A percentile compares a stretch with the other conserved stretches of the same genome.
Conservation (phyloP, 1,140 invertebrate species). For the Achatina immaculata region DNA sequence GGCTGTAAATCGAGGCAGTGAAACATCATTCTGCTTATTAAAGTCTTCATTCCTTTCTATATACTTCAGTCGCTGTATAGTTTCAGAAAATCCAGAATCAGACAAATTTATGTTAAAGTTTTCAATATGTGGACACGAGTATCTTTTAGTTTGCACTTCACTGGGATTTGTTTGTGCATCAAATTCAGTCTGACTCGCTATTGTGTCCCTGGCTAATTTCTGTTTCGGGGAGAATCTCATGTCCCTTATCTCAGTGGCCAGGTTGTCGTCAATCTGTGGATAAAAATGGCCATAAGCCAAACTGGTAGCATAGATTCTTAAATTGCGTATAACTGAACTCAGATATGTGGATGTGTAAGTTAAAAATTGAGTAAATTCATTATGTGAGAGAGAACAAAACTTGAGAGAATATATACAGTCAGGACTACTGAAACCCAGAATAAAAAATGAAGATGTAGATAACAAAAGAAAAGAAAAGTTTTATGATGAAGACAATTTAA, state of each 20-base stretch:
- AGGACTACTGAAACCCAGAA: no score
- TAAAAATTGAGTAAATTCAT: no score
- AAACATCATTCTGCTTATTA: not conserved
- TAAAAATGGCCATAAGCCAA: no score
- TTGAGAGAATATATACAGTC: no score
- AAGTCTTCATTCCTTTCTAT: not conserved
- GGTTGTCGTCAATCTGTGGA: not conserved
- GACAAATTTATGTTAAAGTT: not conserved
- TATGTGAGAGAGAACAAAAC: no score
- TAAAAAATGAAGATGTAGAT: no score
- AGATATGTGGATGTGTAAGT: no score
- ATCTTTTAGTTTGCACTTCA: not conserved
- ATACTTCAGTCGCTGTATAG: not conserved
- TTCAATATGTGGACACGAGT: not conserved
- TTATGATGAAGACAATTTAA: no score
- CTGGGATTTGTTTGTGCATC: not conserved
- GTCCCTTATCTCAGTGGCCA: slow-evolving; percentile 2
- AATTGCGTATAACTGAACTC: no score
- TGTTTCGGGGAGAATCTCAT: not conserved
- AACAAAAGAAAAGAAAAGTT: no score
- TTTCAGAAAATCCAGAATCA: not conserved
- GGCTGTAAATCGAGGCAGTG: not conserved
- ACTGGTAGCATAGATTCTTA: no score
- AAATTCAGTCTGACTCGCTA: not conserved
- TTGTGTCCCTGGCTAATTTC: not conserved